Evolutionary conservation across 1,140 invertebrate species (phyloP).

Genomic region (honey bee (Apis mellifera)): Amel_HAv3.1 CM009931.2:18903001-18903500

Average conservation of each 20-base stretch:
- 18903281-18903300: conserved; percentile 24
- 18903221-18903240: conserved; percentile 33
- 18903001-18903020: neutral
- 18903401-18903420: neutral
- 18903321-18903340: conserved; percentile 21
- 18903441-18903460: too few species aligned
- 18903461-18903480: too few species aligned
- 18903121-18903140: conserved; percentile 23
- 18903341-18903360: conserved; percentile 7
- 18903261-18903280: conserved; percentile 43
- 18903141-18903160: neutral
- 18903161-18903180: conserved; percentile 38
- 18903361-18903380: conserved; percentile 7
- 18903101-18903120: neutral
- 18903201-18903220: conserved; percentile 43
- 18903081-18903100: neutral
- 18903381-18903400: neutral
- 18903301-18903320: conserved; percentile 27
- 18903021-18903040: neutral
- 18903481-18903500: neutral
- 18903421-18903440: neutral
- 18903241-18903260: conserved; percentile 49
- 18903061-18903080: neutral
- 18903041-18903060: neutral
- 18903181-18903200: conserved; percentile 35